These are phyloP conservation scores for Merodon equestris DNA, from an alignment of 2,888 invertebrate species.

Conservation along the genomic window DNA sequence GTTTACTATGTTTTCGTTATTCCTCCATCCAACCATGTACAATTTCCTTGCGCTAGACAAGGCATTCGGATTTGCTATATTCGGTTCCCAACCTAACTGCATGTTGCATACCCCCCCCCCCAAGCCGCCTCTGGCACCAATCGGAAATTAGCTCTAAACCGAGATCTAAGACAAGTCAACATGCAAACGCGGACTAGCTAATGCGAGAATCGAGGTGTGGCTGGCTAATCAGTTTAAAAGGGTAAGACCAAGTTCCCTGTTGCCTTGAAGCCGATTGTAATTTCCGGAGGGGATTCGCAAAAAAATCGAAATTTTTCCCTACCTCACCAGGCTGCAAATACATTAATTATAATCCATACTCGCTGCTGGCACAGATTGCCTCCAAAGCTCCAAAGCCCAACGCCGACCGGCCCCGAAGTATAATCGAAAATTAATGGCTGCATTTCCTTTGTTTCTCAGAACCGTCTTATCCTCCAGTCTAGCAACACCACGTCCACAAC, in stretches of 20 bases:
- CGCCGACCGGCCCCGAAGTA: slow-evolving; percentile 34
- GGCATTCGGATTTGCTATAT: background rate
- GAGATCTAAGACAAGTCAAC: background rate
- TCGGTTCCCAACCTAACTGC: no score
- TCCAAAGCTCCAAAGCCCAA: slow-evolving; percentile 9
- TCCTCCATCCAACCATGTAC: background rate
- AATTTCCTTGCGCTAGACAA: background rate
- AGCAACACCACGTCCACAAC: slow-evolving; percentile 14
- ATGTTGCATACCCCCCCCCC: background rate
- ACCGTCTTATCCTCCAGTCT: background rate
- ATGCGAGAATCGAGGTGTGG: slow-evolving; percentile 57
- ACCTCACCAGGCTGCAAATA: slow-evolving; percentile 15
- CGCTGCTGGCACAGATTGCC: slow-evolving; percentile 41
- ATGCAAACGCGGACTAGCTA: slow-evolving; percentile 17
- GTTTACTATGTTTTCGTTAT: background rate
- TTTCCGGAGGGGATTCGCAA: slow-evolving; percentile 54
- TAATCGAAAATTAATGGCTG: slow-evolving; percentile 65
- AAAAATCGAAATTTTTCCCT: background rate
- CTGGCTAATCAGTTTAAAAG: slow-evolving; percentile 67
- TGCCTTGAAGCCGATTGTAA: slow-evolving; percentile 58
- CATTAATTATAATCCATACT: slow-evolving; percentile 56
- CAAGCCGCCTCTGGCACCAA: slow-evolving; percentile 24
- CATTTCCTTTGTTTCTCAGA: background rate
- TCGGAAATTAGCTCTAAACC: slow-evolving; percentile 48
- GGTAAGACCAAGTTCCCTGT: slow-evolving; percentile 47